phyloP scores from a whole-genome alignment of 2,797 vertebrate genomes.

The Manis crassicaudata region DNA sequence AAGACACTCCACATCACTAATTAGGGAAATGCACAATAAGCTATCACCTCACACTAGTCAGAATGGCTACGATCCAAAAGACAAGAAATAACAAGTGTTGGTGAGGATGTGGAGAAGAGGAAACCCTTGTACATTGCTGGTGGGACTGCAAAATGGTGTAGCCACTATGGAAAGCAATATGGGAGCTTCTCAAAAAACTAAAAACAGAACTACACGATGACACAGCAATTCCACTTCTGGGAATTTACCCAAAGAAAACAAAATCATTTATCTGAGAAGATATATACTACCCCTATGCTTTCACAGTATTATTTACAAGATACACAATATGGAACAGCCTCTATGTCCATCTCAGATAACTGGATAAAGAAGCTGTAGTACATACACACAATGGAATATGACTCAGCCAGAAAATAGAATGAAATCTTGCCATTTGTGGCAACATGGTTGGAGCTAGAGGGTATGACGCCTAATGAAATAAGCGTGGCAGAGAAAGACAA shows the following conservation, averaged over 20 bases:
- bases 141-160: not conserved
- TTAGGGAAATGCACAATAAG: not conserved
- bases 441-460: not conserved
- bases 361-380: not conserved
- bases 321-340: not conserved
- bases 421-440: not conserved
- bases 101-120: not conserved
- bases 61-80: not conserved
- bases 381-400: not conserved
- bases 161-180: not conserved
- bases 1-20: not conserved
- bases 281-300: not conserved
- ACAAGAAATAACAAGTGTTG: not conserved
- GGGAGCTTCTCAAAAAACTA: not conserved
- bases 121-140: not conserved
- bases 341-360: not conserved
- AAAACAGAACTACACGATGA: not conserved
- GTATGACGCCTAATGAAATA: not conserved
- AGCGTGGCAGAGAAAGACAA: not conserved
- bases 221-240: not conserved
- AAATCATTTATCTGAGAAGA: not conserved
- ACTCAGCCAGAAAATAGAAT: not conserved
- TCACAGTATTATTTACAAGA: not conserved
- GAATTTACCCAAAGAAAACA: not conserved
- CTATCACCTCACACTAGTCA: not conserved